Conservation (phyloP, 2,797 vertebrate genomes). For the Sebastes umbrosus region DNA sequence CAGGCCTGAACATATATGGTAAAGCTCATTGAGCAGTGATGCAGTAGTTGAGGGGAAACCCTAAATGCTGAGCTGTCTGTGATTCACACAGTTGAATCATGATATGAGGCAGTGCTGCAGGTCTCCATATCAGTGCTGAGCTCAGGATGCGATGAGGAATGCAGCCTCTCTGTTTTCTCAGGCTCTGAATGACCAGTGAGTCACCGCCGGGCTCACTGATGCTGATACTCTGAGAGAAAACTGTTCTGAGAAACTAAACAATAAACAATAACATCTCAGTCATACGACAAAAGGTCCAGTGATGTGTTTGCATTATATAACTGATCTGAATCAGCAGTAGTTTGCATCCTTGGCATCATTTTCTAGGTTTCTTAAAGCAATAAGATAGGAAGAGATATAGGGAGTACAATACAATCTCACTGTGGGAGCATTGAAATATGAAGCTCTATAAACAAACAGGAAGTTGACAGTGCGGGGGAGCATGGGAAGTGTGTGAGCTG, state of each 20-base stretch:
- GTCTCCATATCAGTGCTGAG: slow-evolving; percentile 13
- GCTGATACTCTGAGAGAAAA: slow-evolving; percentile 38
- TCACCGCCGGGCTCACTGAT: slow-evolving; percentile 43
- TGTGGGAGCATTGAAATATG: slow-evolving; percentile 61
- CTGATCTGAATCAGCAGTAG: not conserved
- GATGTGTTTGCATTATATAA: slow-evolving; percentile 13
- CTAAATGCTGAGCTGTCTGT: slow-evolving; percentile 24
- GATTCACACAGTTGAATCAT: slow-evolving; percentile 53
- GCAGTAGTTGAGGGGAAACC: not conserved
- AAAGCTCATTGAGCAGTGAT: not conserved
- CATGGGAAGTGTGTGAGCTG: slow-evolving; percentile 64
- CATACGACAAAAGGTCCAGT: not conserved
- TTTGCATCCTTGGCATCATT: not conserved
- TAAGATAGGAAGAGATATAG: slow-evolving; percentile 12
- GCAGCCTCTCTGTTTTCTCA: slow-evolving; percentile 53
- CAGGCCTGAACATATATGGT: slow-evolving; percentile 25
- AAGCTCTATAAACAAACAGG: slow-evolving; percentile 72
- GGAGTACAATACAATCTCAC: not conserved
- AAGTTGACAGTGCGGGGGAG: slow-evolving; percentile 60
- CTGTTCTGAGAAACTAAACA: slow-evolving; percentile 53
- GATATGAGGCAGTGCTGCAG: not conserved
- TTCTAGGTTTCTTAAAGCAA: slow-evolving; percentile 22
- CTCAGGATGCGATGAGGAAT: slow-evolving; percentile 49
- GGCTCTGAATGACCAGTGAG: slow-evolving; percentile 53
- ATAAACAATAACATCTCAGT: slow-evolving; percentile 50